Base-by-base conservation (phyloP, 1,140 invertebrate species). In the Ctenoplectra terminalis region DNA sequence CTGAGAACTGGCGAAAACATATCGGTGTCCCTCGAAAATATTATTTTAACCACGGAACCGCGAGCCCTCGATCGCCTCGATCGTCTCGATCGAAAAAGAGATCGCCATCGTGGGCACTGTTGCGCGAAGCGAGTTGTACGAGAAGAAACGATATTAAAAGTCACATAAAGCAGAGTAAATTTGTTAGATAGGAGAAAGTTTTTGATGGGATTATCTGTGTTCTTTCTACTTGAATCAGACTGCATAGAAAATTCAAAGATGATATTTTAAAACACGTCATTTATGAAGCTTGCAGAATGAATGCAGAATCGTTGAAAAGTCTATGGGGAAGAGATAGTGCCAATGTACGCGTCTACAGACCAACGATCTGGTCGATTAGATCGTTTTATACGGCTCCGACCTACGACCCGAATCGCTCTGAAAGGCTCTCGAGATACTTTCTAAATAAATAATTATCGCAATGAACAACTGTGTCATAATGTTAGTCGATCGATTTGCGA, bases 21-120 rank as follows among this genome's bases (percentile, higher is more conserved):
- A 81, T 75, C 71, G 71, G 40, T 80, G 29, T 75, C 60, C 37
- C 60, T 54, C 15, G 52, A 66, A 66, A 74, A 75, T 81, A 81
- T 81, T 74, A 58, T 81, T 81, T 58, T 40, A 23, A 15, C 31
- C 9, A 7, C 23, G 20, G 26, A 17, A 6, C 7, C 34, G 40
- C 34, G 34, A 9, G 31, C 17, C 2, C 17, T 17, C 34, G 31
- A 60, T 60, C 58, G 29, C n/a, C n/a, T n/a, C n/a, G n/a, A n/a
- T 34, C 58, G 2, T 34, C 58, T 2, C 29, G 29, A 23, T 8
- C 17, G 1, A 23, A 11, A 40, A 29, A 29, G n/a, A 46, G 40
- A 60, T 48, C 71, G 56, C 43, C 2, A 58, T 58, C 54, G 7
- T n/a, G 8, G 9, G 6, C 52, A 8, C 52, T 17, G 23, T 8